Conservation (phyloP, 2,888 invertebrate species). For the Drosophila phalerata region DNA sequence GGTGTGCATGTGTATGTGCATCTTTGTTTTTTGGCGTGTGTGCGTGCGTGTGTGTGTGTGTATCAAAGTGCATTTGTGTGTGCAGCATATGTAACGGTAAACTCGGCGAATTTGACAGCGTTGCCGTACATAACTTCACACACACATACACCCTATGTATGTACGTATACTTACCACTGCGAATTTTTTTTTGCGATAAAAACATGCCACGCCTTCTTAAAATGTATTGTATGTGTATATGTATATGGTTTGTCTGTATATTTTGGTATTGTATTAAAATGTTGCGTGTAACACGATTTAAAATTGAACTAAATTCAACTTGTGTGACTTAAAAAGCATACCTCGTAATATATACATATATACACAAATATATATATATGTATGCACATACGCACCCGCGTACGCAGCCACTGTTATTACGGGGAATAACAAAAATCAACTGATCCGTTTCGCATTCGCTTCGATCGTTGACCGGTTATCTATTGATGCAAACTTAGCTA, state of each 20-base stretch:
- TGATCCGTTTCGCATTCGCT: background rate
- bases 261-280: slow-evolving; percentile 44
- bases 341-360: slow-evolving; percentile 1
- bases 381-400: background rate
- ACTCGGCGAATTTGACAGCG: background rate
- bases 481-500: too few species aligned
- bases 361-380: background rate
- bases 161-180: slow-evolving; percentile 54
- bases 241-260: slow-evolving; percentile 41
- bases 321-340: slow-evolving; percentile 56
- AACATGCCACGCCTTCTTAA: slow-evolving; percentile 47
- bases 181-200: slow-evolving; percentile 57
- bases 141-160: background rate
- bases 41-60: slow-evolving; percentile 5
- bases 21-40: background rate
- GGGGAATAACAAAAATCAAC: slow-evolving; percentile 40
- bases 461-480: background rate
- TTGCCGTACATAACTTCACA: slow-evolving; percentile 22
- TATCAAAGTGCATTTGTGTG: background rate
- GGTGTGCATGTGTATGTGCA: slow-evolving; percentile 4
- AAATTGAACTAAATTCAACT: slow-evolving; percentile 55
- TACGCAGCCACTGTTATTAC: background rate
- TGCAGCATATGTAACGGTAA: slow-evolving; percentile 38
- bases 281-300: slow-evolving; percentile 48
- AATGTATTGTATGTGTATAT: slow-evolving; percentile 41